These are phyloP conservation scores for Microctonus hyperodae DNA, from an alignment of 2,888 invertebrate genomes.

Conservation along the genomic window DNA sequence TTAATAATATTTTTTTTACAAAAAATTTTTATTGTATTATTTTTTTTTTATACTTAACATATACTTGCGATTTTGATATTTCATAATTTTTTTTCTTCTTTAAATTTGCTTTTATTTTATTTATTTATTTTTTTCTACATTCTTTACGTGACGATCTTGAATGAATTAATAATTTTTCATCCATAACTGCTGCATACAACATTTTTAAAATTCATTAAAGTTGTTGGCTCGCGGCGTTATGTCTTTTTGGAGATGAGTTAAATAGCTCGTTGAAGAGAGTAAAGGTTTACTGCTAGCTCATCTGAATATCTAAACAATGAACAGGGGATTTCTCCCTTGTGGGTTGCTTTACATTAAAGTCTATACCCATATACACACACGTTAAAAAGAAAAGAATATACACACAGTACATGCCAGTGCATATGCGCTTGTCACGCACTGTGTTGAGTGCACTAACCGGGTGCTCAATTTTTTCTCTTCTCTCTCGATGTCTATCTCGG, in stretches of 20 bases:
- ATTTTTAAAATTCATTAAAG: conserved; percentile 3
- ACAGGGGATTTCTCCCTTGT: conserved; percentile 22
- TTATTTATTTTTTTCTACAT: background rate
- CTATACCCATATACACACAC: conserved; percentile 37
- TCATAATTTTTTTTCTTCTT: background rate
- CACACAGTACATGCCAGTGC: conserved; percentile 27
- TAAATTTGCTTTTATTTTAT: background rate
- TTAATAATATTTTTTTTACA: background rate
- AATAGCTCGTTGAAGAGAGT: conserved; percentile 50
- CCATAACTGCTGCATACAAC: background rate
- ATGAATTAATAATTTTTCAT: background rate
- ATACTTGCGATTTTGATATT: background rate
- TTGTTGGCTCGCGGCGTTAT: conserved; percentile 2
- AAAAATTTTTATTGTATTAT: background rate
- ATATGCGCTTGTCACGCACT: conserved; percentile 10
- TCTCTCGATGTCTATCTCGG: background rate
- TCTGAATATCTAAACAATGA: conserved; percentile 59
- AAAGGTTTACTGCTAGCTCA: conserved; percentile 56
- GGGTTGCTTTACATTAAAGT: conserved; percentile 30
- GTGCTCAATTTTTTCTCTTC: conserved; percentile 21
- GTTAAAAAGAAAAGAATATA: conserved; percentile 41
- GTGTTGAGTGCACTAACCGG: conserved; percentile 19
- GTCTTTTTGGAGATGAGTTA: conserved; percentile 25
- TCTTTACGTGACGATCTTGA: background rate
- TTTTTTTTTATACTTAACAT: background rate